phyloP scores from a whole-genome alignment of 2,113 vertebrate genomes.

The Neolamprologus toae region DNA sequence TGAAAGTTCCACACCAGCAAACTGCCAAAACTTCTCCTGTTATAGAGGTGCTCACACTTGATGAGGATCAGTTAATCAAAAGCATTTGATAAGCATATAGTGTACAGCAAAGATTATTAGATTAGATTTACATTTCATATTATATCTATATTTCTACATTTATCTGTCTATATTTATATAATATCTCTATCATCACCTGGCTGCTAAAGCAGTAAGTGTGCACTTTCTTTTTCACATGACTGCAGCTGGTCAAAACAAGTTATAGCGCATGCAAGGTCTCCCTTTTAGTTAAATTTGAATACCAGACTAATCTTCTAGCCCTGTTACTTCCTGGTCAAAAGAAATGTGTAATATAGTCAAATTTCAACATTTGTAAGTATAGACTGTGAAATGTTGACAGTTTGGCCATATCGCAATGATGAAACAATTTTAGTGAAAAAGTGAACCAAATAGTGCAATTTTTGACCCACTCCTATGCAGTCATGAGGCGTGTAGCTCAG shows the following conservation, averaged over 20 bases:
- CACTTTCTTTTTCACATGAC: neutral
- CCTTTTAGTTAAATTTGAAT: neutral
- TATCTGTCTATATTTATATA: neutral
- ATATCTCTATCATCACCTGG: neutral
- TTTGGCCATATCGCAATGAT: neutral
- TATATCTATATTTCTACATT: neutral
- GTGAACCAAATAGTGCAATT: neutral
- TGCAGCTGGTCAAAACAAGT: neutral
- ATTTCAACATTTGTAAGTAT: neutral
- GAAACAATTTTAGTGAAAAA: neutral
- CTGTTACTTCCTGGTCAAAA: neutral
- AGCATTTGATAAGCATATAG: neutral
- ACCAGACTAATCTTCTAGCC: neutral
- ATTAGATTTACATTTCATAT: neutral
- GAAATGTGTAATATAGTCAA: neutral
- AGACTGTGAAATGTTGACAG: neutral
- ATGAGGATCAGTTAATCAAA: neutral
- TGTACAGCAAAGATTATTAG: neutral
- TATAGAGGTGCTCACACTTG: neutral
- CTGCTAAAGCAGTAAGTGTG: neutral
- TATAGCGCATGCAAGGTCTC: neutral
- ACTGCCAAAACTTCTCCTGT: neutral
- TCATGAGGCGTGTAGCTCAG: neutral
- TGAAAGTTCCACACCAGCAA: neutral
- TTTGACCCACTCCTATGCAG: neutral